Evolutionary conservation across 2,797 vertebrate species (phyloP).

Genomic region (Perodicticus potto): DNA sequence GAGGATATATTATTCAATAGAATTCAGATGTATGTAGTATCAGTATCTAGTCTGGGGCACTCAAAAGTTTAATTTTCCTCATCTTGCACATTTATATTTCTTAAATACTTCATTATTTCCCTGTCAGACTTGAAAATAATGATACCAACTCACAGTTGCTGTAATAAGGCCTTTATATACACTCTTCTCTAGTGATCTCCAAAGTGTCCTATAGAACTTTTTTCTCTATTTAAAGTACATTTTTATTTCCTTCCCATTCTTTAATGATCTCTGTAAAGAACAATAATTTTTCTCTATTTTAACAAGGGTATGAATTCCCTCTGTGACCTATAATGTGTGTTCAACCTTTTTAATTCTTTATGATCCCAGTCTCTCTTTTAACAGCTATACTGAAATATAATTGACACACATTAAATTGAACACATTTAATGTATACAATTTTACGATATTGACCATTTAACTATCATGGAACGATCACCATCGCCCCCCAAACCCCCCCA

Average conservation of each 20-base stretch:
- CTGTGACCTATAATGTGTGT: neutral
- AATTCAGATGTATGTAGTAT: neutral
- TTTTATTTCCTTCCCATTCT: neutral
- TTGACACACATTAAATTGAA: neutral
- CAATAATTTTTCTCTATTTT: neutral
- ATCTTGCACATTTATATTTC: neutral
- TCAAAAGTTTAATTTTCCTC: neutral
- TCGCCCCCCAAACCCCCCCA: no score
- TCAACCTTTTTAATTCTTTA: neutral
- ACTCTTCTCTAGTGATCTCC: no score
- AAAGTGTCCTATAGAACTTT: neutral
- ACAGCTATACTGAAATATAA: neutral
- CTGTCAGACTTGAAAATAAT: neutral
- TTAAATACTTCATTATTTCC: no score
- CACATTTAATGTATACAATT: neutral
- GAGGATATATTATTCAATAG: neutral
- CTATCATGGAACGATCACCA: no score
- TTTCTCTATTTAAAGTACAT: neutral
- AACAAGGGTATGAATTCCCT: neutral
- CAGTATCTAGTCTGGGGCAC: neutral
- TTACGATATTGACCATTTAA: neutral
- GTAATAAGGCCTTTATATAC: no score
- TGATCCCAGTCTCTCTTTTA: neutral
- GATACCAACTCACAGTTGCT: neutral
- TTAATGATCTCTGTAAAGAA: neutral